Percentiles rank a stretch among this genome's conserved stretches.
These are phyloP conservation scores for Micromesistius poutassou DNA, from an alignment of 2,797 vertebrate species.

Conservation along the genomic window DNA sequence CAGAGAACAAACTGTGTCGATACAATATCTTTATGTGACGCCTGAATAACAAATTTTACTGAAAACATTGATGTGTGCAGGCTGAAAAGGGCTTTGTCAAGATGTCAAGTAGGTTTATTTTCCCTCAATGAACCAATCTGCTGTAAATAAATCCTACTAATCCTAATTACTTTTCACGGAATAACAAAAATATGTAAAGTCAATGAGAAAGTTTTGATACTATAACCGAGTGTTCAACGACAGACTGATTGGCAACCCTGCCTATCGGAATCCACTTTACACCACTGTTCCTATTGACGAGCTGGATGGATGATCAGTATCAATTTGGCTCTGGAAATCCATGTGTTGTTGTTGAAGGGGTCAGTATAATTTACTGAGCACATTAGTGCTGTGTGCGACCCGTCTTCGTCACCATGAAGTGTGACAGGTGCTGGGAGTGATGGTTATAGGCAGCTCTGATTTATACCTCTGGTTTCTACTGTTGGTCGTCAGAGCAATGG, in stretches of 20 bases:
- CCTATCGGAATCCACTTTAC: neutral
- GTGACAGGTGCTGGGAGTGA: neutral
- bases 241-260: neutral
- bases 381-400: slow-evolving; percentile 16
- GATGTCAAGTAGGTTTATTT: neutral
- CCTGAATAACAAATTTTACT: neutral
- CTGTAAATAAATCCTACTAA: neutral
- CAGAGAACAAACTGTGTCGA: too few species aligned
- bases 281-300: neutral
- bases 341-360: neutral
- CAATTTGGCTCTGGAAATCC: neutral
- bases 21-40: neutral
- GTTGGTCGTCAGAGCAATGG: neutral
- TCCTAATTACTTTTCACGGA: neutral
- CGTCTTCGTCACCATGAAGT: neutral
- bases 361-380: slow-evolving; percentile 14
- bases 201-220: neutral
- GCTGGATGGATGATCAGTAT: neutral
- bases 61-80: neutral
- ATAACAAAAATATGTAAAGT: neutral
- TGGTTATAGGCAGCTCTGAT: neutral
- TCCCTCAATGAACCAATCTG: neutral
- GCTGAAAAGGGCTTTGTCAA: neutral
- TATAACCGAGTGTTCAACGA: neutral
- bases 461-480: neutral